phyloP scores from a whole-genome alignment of 1,140 invertebrate genomes.

The Macrotrachela quadricornifera region DNA sequence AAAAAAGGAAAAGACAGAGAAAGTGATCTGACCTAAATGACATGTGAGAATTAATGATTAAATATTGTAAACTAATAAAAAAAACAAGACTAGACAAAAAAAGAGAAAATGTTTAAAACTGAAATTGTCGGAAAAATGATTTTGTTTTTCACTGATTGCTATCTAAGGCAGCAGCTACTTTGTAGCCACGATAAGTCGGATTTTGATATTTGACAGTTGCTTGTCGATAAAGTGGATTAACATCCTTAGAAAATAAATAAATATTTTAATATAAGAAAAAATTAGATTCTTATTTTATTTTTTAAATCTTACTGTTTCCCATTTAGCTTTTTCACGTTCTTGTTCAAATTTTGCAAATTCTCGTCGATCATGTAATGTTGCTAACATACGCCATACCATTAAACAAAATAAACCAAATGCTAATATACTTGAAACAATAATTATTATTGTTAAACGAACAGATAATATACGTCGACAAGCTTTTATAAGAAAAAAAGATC shows the following conservation, averaged over 20 bases:
- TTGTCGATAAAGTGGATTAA: conserved; percentile 89
- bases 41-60: too few relatives aligned
- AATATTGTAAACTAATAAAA: too few relatives aligned
- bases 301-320: conserved; percentile 52
- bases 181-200: conserved; percentile 62
- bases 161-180: neutral
- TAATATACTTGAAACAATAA: conserved; percentile 84
- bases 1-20: too few relatives aligned
- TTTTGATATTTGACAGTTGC: conserved; percentile 98
- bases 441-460: conserved; percentile 33
- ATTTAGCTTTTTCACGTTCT: conserved; percentile 75
- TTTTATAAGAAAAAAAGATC: conserved; percentile 19
- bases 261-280: neutral
- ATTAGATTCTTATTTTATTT: neutral
- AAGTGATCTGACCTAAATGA: too few relatives aligned
- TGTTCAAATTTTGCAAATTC: conserved; percentile 94
- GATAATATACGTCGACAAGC: conserved; percentile 10
- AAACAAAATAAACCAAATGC: conserved; percentile 66
- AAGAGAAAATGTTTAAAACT: too few relatives aligned
- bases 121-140: too few relatives aligned
- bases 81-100: too few relatives aligned
- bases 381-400: conserved; percentile 81
- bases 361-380: conserved; percentile 74
- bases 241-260: neutral
- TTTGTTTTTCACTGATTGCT: too few relatives aligned